Conservation (phyloP, 2,797 vertebrate genomes). For the Morelia viridis region DNA sequence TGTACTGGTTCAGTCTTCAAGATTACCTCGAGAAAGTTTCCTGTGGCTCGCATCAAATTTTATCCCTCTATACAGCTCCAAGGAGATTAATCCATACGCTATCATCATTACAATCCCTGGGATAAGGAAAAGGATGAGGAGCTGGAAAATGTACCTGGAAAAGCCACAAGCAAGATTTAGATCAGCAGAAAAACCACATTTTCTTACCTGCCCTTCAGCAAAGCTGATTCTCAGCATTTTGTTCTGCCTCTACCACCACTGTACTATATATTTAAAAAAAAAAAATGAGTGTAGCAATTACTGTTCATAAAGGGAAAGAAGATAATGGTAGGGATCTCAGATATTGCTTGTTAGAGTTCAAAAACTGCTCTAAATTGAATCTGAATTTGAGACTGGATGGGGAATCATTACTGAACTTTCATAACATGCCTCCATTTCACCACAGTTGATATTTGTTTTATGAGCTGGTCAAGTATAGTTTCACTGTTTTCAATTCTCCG, state of each 20-base stretch:
- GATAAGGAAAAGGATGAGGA: constrained; percentile 91
- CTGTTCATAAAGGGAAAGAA: background rate
- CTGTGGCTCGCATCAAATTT: constrained; percentile 85
- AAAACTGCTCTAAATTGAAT: background rate
- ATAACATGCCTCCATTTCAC: background rate
- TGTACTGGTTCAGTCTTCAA: background rate
- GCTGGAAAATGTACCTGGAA: constrained; percentile 88
- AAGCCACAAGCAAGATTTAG: constrained; percentile 47
- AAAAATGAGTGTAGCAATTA: background rate
- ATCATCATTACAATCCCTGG: constrained; percentile 94
- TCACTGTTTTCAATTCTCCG: background rate
- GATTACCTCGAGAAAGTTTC: constrained; percentile 83
- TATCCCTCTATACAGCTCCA: constrained; percentile 95
- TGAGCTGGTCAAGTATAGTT: background rate
- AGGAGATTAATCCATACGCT: constrained; percentile 91
- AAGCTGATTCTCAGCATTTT: background rate
- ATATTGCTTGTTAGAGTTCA: background rate
- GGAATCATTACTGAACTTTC: background rate
- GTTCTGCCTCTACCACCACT: background rate
- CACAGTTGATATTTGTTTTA: background rate
- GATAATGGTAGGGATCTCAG: background rate
- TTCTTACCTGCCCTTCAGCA: background rate
- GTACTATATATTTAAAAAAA: too few relatives aligned
- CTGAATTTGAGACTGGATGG: background rate
- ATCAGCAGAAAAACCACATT: background rate